Base-by-base conservation (phyloP, 2,113 vertebrate genomes). In the Martes martes region DNA sequence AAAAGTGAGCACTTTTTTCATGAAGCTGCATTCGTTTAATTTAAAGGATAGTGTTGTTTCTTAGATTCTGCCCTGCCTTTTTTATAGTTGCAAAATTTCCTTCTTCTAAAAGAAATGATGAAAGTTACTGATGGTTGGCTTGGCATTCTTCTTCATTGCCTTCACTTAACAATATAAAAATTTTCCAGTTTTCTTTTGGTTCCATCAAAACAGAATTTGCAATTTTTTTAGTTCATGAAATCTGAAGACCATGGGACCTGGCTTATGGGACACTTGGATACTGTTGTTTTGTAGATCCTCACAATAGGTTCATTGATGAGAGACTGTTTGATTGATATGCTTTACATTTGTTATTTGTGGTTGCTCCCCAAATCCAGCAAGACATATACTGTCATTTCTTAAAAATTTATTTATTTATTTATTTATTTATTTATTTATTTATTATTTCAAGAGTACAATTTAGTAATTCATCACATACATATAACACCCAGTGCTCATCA, bases 81-180 rank as follows among this genome's bases (percentile, higher is more conserved):
- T 73, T 69, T 82, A 33, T 79, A 91, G 23, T 71, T 89, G 45
- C 8, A 89, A 63, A 78, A 26, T 61, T 78, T n/a, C 26, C 85
- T 96, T 57, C 57, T 88, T 96, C 95, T 65, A 59, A 7, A 89
- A 81, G 13, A 63, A 78, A 73, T 31, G 52, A 36, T 73, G n/a
- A 39, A 28, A 82, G 4, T 80, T 87, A 47, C 31, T 55, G 57
- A 74, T 11, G 13, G 4, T 18, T 67, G 47, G 0, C 39, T 96
- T 85, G 57, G 11, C 42, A 89, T 67, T 82, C 69, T 89, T 59
- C 65, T 88, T 91, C 71, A 24, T 67, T 91, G 50, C 61, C 45
- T 90, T 87, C 52, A 80, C 36, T 90, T 86, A 94, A 80, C 26
- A 82, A 89, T 93, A 78, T 50, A 78, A 84, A 96, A 85, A 18